Evolutionary conservation across 2,113 vertebrate species (phyloP).

Genomic region (Periophthalmodon schlosseri): DNA sequence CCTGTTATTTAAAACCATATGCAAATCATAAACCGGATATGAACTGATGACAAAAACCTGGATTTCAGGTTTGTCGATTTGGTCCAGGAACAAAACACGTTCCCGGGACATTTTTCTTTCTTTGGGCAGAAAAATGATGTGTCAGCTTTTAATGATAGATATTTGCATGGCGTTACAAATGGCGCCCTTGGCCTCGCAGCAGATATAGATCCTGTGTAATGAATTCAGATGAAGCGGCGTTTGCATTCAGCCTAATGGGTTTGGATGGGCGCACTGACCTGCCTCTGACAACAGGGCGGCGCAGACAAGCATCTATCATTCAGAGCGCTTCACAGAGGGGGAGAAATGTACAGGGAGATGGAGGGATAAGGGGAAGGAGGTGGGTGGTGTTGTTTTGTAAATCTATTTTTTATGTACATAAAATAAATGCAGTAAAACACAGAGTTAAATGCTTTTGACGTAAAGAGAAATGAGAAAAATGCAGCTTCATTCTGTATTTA

Average conservation of each 20-base stretch:
- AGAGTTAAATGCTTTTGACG: too few relatives aligned
- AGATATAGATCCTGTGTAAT: slow-evolving; percentile 83
- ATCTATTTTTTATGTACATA: too few relatives aligned
- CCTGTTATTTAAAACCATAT: slow-evolving; percentile 62
- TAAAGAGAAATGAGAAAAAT: too few relatives aligned
- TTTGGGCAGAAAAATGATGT: slow-evolving; percentile 81
- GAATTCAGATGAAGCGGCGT: slow-evolving; percentile 81
- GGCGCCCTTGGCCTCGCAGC: slow-evolving; percentile 82
- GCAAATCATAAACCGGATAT: slow-evolving; percentile 61
- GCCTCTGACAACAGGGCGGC: slow-evolving; percentile 71
- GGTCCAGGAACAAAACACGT: slow-evolving; percentile 39
- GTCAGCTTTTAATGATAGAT: slow-evolving; percentile 84
- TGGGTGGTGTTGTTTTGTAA: too few relatives aligned
- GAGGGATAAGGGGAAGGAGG: too few relatives aligned
- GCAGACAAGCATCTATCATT: slow-evolving; percentile 73
- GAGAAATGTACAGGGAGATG: too few relatives aligned
- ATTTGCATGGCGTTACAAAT: slow-evolving; percentile 85
- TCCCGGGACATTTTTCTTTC: slow-evolving; percentile 80
- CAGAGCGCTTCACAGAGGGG: not conserved
- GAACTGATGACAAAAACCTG: slow-evolving; percentile 68
- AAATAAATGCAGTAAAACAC: too few relatives aligned
- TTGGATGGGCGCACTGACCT: slow-evolving; percentile 73
- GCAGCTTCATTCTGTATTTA: too few relatives aligned
- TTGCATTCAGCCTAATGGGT: slow-evolving; percentile 77
- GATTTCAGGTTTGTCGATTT: slow-evolving; percentile 61